Conservation (phyloP, 1,140 invertebrate genomes). For the Calephelis virginiensis region DNA sequence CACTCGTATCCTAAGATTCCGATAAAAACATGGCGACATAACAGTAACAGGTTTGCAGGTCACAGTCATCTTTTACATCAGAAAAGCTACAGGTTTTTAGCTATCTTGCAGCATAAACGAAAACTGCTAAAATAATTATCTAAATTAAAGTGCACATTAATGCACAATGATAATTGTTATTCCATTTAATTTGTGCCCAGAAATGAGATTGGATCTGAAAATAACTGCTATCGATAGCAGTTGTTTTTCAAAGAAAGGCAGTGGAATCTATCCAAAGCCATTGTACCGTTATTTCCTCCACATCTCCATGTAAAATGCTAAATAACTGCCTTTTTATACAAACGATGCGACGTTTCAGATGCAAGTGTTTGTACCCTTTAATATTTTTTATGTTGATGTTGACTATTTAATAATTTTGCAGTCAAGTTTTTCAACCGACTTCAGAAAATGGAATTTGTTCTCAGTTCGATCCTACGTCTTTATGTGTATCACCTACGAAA, state of each 20-base stretch:
- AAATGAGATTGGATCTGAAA: background rate
- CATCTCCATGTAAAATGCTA: slow-evolving; percentile 14
- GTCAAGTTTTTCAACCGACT: background rate
- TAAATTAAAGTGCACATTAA: too few relatives aligned
- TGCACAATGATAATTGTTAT: too few relatives aligned
- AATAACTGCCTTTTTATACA: slow-evolving; percentile 15
- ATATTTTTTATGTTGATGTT: slow-evolving; percentile 15
- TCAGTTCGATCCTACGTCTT: too few relatives aligned
- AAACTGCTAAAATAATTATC: too few relatives aligned
- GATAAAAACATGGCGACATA: too few relatives aligned
- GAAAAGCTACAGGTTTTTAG: too few relatives aligned
- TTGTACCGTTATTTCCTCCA: slow-evolving; percentile 11
- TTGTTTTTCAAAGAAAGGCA: slow-evolving; percentile 6
- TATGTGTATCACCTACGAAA: too few relatives aligned
- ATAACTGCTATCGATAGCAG: background rate
- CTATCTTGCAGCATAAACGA: too few relatives aligned
- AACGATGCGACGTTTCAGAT: slow-evolving; percentile 7
- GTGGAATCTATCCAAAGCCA: slow-evolving; percentile 3
- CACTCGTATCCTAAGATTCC: too few relatives aligned
- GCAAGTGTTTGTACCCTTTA: slow-evolving; percentile 14
- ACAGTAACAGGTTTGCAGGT: too few relatives aligned
- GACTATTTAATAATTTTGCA: slow-evolving; percentile 4
- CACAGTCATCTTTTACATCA: too few relatives aligned
- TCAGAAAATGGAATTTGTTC: background rate
- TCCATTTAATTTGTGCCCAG: too few relatives aligned